phyloP scores from a whole-genome alignment of 2,113 vertebrate genomes.

The Trogon melanurus region DNA sequence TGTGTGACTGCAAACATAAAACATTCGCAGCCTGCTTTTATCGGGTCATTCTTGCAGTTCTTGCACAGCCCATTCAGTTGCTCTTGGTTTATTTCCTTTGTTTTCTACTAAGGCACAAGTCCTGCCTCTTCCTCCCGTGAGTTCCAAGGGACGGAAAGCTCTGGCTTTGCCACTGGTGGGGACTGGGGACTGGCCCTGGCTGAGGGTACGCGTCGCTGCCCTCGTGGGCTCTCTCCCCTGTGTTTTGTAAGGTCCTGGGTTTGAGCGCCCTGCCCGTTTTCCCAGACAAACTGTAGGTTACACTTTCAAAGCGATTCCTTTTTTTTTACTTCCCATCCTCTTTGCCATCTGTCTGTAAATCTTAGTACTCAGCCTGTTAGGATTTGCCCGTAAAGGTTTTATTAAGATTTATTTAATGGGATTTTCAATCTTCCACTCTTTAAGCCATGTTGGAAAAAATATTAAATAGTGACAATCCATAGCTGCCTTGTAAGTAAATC shows the following conservation, averaged over 20 bases:
- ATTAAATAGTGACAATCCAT: constrained; percentile 19
- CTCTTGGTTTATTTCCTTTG: neutral
- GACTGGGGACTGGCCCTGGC: neutral
- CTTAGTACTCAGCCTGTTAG: constrained; percentile 1
- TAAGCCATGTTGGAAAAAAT: constrained; percentile 28
- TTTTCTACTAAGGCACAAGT: neutral
- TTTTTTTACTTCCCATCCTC: constrained; percentile 28
- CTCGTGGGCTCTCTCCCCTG: rapidly evolving
- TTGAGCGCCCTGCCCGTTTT: neutral
- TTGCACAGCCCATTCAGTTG: neutral
- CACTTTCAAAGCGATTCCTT: neutral
- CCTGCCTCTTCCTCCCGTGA: neutral
- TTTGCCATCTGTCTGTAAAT: constrained; percentile 58
- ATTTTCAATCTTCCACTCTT: constrained; percentile 39
- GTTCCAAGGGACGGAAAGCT: neutral
- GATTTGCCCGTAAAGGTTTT: constrained; percentile 43
- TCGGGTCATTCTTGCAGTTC: neutral
- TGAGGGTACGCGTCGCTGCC: rapidly evolving
- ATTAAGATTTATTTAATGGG: constrained; percentile 59
- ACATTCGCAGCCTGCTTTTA: neutral
- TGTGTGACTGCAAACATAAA: neutral
- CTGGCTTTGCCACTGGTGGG: neutral
- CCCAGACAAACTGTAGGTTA: neutral
- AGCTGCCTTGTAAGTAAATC: constrained; percentile 15
- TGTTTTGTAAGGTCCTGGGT: neutral